Percentiles rank a stretch among this genome's conserved stretches.
These are phyloP conservation scores for Capreolus pygargus DNA, from an alignment of 2,113 vertebrate genomes.

Conservation along the genomic window DNA sequence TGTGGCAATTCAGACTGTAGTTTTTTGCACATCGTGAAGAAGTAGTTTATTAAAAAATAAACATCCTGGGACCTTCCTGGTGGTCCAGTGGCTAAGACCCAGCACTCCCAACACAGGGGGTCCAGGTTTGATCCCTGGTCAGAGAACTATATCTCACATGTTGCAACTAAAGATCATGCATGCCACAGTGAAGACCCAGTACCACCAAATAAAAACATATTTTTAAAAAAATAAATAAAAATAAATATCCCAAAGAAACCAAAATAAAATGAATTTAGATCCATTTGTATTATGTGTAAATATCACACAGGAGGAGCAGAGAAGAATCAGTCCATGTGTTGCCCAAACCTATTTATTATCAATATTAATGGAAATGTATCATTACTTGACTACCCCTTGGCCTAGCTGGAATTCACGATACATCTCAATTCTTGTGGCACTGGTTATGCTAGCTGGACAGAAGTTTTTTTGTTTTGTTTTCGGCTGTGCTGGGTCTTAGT, in stretches of 20 bases:
- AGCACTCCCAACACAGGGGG: background rate
- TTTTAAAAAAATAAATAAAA: background rate
- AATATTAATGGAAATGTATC: background rate
- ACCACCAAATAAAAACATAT: background rate
- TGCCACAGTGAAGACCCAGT: background rate
- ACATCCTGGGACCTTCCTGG: background rate
- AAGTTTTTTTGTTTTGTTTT: background rate
- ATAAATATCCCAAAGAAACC: background rate
- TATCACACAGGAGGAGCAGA: background rate
- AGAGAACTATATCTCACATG: background rate
- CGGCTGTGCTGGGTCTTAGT: background rate
- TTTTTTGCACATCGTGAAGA: background rate
- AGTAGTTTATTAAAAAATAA: background rate
- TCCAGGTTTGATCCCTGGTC: background rate
- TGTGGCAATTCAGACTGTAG: background rate
- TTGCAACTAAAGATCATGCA: background rate
- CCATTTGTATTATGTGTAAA: background rate
- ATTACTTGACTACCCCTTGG: background rate
- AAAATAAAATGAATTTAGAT: background rate
- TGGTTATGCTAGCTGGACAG: background rate
- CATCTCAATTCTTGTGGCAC: background rate
- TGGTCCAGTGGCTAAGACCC: background rate
- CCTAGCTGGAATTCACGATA: background rate
- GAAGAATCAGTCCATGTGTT: background rate
- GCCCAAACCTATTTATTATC: background rate